Conservation (phyloP, 2,797 vertebrate species). For the Thalassophryne amazonica region DNA sequence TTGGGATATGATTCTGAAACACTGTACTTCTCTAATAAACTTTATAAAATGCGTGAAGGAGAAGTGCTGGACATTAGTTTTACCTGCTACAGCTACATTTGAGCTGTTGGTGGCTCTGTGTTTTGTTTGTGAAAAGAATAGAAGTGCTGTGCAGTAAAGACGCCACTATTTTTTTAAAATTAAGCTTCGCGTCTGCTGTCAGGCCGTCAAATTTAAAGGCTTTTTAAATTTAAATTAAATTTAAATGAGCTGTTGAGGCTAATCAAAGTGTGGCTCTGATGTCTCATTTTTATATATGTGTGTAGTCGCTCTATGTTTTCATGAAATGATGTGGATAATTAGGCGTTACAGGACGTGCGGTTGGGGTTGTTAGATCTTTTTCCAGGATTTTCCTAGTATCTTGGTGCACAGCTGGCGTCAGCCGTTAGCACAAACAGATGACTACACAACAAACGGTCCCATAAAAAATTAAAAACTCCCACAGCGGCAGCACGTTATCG, state of each 20-base stretch:
- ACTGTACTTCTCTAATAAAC: no score
- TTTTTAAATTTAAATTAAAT: slow-evolving; percentile 8
- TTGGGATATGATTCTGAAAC: no score
- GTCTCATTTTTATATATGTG: neutral
- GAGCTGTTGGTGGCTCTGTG: no score
- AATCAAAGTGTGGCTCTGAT: neutral
- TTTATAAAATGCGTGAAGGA: no score
- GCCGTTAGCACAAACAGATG: slow-evolving; percentile 19
- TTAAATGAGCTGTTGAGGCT: slow-evolving; percentile 12
- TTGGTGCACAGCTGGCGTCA: neutral
- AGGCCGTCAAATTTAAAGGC: neutral
- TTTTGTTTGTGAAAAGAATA: no score
- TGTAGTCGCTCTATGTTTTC: no score
- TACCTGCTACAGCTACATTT: no score
- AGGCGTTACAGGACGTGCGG: slow-evolving; percentile 10
- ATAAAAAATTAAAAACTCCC: slow-evolving; percentile 44
- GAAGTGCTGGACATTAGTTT: no score
- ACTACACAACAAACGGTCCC: slow-evolving; percentile 36
- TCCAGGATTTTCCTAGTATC: slow-evolving; percentile 14
- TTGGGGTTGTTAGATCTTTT: slow-evolving; percentile 15
- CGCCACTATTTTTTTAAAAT: slow-evolving; percentile 1
- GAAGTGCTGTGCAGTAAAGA: neutral
- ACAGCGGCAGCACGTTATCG: slow-evolving; percentile 25
- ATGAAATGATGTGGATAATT: slow-evolving; percentile 1
- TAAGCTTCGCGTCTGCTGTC: slow-evolving; percentile 3